Base-by-base conservation (phyloP, 2,797 vertebrate genomes). In the Enteromius mattozi region DNA sequence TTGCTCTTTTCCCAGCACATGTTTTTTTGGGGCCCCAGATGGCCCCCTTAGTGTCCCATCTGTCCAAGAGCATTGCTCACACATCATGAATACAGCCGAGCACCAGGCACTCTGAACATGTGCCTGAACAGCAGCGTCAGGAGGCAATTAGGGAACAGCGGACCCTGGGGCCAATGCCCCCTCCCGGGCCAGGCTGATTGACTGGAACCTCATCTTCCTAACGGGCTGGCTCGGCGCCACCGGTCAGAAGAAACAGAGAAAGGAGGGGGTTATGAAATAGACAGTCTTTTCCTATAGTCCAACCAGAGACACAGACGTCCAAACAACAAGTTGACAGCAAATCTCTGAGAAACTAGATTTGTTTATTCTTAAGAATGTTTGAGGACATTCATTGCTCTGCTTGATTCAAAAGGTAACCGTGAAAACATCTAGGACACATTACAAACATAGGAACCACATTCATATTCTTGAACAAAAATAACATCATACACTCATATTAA, bases 121-220 rank as follows among this genome's bases (percentile, higher is more conserved):
- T 95, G 94, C 88, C 92, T 85, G 90, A 92, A 93, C 91, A 92
- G 92, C 89, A 88, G 86, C 75, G 88, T 85, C 85, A 71, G 79
- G 84, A 87, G 87, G 86, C 84, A 91, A 88, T 91, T 87, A 91
- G 85, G 33, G 35, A 88, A 78, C 80, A 42, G 47, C 14, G 82
- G 70, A 81, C 82, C 82, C 78, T 40, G 24, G 37, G 82, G 75
- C 63, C 47, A 30, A 7, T 21, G 16, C 54, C 81, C 78, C 79
- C 86, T 82, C 92, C 92, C 85, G 76, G 90, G 88, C 91, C 89
- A 91, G 86, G 81, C 93, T 96, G 95, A 96, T 95, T 96, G 95
- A 96, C 94, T 95, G 94, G 94, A 96, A 93, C 92, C 93, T 95
- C 94, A 96, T 96, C 94, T 95, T 94, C 90, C 94, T 96, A 96